phyloP scores from a whole-genome alignment of 2,888 invertebrate species.

The Anthrax anthrax region DNA sequence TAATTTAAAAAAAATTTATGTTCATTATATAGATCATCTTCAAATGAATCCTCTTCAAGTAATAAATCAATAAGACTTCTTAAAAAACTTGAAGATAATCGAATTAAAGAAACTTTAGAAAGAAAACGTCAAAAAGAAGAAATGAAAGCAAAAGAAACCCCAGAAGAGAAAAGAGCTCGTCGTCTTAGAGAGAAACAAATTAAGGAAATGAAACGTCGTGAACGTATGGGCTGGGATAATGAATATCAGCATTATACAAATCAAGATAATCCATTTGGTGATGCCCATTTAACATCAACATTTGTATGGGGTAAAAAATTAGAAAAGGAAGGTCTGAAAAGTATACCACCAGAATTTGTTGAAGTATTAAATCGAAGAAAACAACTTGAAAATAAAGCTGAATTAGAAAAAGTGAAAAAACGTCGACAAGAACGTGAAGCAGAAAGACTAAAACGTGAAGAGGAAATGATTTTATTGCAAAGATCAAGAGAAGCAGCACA shows the following conservation, averaged over 20 bases:
- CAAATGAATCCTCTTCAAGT: background rate
- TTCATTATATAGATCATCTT: background rate
- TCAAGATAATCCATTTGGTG: constrained; percentile 97
- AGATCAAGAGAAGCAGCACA: constrained; percentile 81
- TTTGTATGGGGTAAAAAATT: constrained; percentile 97
- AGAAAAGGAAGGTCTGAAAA: constrained; percentile 78
- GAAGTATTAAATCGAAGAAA: constrained; percentile 72
- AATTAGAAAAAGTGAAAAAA: constrained; percentile 90
- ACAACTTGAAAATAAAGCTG: constrained; percentile 79
- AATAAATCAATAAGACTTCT: constrained; percentile 46
- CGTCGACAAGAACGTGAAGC: constrained; percentile 76
- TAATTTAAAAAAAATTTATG: background rate
- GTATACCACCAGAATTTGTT: constrained; percentile 61
- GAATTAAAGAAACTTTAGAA: constrained; percentile 48
- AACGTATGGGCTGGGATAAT: constrained; percentile 94
- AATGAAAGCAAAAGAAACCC: constrained; percentile 80
- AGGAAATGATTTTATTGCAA: constrained; percentile 71
- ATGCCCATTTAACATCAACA: constrained; percentile 83
- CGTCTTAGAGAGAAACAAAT: constrained; percentile 81
- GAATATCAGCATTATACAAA: constrained; percentile 96
- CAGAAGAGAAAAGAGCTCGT: constrained; percentile 81
- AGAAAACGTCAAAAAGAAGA: constrained; percentile 55
- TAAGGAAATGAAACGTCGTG: constrained; percentile 74
- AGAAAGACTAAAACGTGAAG: constrained; percentile 67
- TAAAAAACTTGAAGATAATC: constrained; percentile 56